Evolutionary conservation across 2,113 vertebrate genomes (phyloP), one percentile per base, ranked within the genome.

Genomic region (Gorsachius goisagi): DNA sequence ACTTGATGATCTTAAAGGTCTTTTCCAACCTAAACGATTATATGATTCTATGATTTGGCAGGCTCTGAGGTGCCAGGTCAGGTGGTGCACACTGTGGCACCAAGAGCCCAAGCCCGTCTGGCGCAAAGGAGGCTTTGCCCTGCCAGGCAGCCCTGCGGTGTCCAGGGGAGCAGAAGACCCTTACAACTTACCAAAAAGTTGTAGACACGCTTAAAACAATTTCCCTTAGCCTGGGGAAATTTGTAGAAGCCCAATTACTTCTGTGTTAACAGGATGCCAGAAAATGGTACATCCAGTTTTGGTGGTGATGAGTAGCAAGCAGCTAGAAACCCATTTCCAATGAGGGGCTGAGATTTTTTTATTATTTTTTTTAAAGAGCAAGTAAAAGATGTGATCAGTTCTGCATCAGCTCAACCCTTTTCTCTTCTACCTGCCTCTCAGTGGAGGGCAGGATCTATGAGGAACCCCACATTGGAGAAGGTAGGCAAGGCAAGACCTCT

Each of bases 21-120:
- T 44, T 44, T 44, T 44, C 41, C 41, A 44, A 44, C 41, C 41
- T 44, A 44, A 44, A 44, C 41, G 13, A 41, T 41, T 41, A 12
- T 41, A 41, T 44, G 41, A 44, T 44, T 44, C 41, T 44, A 44
- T 44, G 41, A 44, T 0, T 2, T 44, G 55, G 32, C 59, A 44
- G 32, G 22, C 22, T 62, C 45, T 6, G 2, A 56, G 59, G 39
- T 52, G 56, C 32, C 1, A 1, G 20, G 10, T 41, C 0, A 0
- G 28, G 32, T 60, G n/a, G 17, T 28, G 30, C n/a, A 19, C 32
- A 1, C 32, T 45, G 24, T 21, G 17, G 50, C 55, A 47, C 30
- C 1, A 2, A 41, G n/a, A 77, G 28, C 56, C 21, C 73, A 33
- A 49, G 4, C 22, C 13, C 27, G 23, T 15, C 73, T 12, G 22